These are phyloP conservation scores for Hemicrepidius hirtus DNA, from an alignment of 2,888 invertebrate species.

Conservation along the genomic window DNA sequence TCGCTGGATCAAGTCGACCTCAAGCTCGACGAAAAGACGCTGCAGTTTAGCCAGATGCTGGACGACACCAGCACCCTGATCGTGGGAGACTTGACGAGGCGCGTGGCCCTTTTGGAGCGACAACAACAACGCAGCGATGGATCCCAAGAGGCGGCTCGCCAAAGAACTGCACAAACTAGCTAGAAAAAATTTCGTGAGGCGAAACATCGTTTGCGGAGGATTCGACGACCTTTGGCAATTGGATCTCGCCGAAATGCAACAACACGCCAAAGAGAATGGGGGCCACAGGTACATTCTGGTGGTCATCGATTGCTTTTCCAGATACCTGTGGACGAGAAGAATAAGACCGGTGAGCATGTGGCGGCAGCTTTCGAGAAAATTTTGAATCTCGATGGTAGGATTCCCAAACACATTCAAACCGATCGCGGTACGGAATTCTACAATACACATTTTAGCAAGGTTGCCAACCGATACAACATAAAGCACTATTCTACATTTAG, in stretches of 20 bases:
- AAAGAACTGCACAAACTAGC: slow-evolving; percentile 67
- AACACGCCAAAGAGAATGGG: slow-evolving; percentile 62
- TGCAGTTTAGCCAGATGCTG: no score
- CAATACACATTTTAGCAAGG: slow-evolving; percentile 56
- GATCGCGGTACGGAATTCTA: slow-evolving; percentile 63
- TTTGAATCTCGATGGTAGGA: slow-evolving; percentile 23
- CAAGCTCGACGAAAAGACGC: no score
- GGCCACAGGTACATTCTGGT: slow-evolving; percentile 62
- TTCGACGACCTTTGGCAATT: slow-evolving; percentile 70
- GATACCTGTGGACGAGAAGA: slow-evolving; percentile 68
- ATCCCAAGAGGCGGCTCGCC: slow-evolving; percentile 20
- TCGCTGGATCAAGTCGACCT: no score
- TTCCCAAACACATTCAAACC: slow-evolving; percentile 37
- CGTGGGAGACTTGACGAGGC: no score
- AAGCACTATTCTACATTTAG: slow-evolving; percentile 54
- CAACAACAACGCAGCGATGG: no score
- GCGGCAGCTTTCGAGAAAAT: slow-evolving; percentile 53
- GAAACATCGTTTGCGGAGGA: slow-evolving; percentile 64
- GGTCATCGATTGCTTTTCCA: no score
- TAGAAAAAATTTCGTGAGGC: slow-evolving; percentile 65
- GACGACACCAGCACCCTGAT: no score
- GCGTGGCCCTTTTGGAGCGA: no score
- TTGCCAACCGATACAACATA: background rate
- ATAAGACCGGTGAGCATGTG: slow-evolving; percentile 62
- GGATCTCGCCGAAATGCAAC: slow-evolving; percentile 64